Percentiles rank a stretch among this genome's conserved stretches.
Evolutionary conservation across 92 coral and sea anemone genomes (phyloP).

Genomic region (Ricordea florida): DNA sequence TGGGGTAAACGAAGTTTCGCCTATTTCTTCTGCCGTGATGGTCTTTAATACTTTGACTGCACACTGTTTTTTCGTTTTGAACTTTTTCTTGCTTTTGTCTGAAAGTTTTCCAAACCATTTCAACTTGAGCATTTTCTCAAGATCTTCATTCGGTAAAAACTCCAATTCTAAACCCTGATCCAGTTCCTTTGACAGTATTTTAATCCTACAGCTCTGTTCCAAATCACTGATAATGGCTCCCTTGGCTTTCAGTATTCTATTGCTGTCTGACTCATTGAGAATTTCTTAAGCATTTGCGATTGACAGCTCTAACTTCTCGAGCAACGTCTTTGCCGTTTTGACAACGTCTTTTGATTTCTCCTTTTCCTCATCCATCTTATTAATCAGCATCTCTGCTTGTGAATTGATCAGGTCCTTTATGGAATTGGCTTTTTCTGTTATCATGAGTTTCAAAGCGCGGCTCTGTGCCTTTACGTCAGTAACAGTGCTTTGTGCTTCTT

Average conservation of each 20-base stretch:
- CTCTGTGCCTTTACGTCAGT: background rate
- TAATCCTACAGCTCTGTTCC: background rate
- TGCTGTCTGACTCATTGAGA: background rate
- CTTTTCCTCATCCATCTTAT: conserved; percentile 2
- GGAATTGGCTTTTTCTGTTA: background rate
- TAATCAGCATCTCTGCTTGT: background rate
- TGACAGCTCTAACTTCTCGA: background rate
- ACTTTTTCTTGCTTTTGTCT: background rate
- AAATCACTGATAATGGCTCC: background rate
- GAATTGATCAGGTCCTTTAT: background rate
- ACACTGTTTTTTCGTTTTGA: background rate
- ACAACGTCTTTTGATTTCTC: background rate
- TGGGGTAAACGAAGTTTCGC: conserved; percentile 25
- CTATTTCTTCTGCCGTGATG: conserved; percentile 15
- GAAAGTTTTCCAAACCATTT: conserved; percentile 8
- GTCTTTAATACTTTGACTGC: background rate
- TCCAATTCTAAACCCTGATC: background rate
- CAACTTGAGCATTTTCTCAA: background rate
- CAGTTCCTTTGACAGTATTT: background rate
- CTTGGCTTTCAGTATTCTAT: background rate
- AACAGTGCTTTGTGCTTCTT: background rate
- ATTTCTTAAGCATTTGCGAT: conserved; percentile 3
- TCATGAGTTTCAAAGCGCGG: background rate
- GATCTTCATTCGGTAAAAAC: conserved; percentile 13
- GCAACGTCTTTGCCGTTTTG: background rate